phyloP scores from a whole-genome alignment of 1,140 invertebrate species.

The Diprion similis region DNA sequence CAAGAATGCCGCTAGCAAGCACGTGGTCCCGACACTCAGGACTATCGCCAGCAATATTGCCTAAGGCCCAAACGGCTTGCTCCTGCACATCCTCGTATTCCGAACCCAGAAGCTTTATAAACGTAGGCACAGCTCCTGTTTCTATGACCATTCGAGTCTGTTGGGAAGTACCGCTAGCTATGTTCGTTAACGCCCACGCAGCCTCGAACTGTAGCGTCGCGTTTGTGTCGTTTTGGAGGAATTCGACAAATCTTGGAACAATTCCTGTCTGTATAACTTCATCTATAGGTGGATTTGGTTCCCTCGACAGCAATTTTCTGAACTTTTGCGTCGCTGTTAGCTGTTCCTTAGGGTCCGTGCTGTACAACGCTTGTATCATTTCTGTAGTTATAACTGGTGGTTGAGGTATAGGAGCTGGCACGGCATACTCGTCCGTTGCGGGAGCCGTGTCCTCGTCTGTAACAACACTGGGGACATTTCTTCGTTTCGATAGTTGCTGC shows the following conservation, averaged over 20 bases:
- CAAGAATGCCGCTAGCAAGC: constrained; percentile 82
- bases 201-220: constrained; percentile 95
- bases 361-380: constrained; percentile 87
- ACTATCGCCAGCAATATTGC: constrained; percentile 97
- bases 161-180: constrained; percentile 94
- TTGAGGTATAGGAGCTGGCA: constrained; percentile 42
- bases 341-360: constrained; percentile 80
- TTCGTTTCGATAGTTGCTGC: constrained; percentile 88
- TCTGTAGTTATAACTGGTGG: constrained; percentile 71
- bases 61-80: constrained; percentile 95
- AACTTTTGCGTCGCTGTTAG: constrained; percentile 93
- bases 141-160: constrained; percentile 95
- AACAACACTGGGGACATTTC: constrained; percentile 76
- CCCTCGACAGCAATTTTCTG: constrained; percentile 91
- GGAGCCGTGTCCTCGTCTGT: constrained; percentile 64
- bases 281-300: constrained; percentile 98
- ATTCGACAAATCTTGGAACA: constrained; percentile 95
- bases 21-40: constrained; percentile 92
- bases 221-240: constrained; percentile 85
- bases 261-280: constrained; percentile 98
- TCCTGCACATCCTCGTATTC: constrained; percentile 95
- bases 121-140: constrained; percentile 91
- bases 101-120: constrained; percentile 82
- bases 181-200: constrained; percentile 97
- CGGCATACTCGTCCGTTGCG: constrained; percentile 44